phyloP scores from a whole-genome alignment of 2,888 invertebrate species.

The Epicampocera succincta region DNA sequence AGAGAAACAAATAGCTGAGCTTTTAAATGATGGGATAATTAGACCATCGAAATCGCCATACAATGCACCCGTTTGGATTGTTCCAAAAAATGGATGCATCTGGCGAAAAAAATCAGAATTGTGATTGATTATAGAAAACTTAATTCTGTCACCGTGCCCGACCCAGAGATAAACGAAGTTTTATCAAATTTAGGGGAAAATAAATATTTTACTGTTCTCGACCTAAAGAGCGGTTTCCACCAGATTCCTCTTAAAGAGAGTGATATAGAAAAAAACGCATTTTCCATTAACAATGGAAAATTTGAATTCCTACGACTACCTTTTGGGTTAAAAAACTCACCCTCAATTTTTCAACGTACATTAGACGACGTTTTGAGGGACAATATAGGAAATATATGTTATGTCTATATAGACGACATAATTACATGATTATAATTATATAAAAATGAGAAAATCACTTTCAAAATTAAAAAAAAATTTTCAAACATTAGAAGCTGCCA shows the following conservation, averaged over 20 bases:
- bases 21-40: constrained; percentile 18
- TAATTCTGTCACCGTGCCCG: no score
- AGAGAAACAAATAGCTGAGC: constrained; percentile 21
- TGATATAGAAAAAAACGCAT: not conserved
- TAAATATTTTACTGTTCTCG: constrained; percentile 24
- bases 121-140: no score
- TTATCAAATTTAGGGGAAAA: constrained; percentile 7
- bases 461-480: constrained; percentile 1
- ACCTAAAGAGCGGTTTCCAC: no score
- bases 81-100: not conserved
- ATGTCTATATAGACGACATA: not conserved
- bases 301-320: no score
- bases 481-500: not conserved
- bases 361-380: constrained; percentile 7
- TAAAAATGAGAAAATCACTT: not conserved
- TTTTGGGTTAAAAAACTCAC: no score
- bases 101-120: no score
- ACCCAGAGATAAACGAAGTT: no score
- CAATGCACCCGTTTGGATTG: not conserved
- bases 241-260: not conserved
- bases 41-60: not conserved
- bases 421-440: constrained; percentile 2
- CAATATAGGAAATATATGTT: constrained; percentile 1
- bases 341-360: not conserved
- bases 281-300: no score